Evolutionary conservation across 92 coral and sea anemone genomes (phyloP), one percentile per base, ranked within the genome.

Genomic region (Plumapathes pennacea): DNA sequence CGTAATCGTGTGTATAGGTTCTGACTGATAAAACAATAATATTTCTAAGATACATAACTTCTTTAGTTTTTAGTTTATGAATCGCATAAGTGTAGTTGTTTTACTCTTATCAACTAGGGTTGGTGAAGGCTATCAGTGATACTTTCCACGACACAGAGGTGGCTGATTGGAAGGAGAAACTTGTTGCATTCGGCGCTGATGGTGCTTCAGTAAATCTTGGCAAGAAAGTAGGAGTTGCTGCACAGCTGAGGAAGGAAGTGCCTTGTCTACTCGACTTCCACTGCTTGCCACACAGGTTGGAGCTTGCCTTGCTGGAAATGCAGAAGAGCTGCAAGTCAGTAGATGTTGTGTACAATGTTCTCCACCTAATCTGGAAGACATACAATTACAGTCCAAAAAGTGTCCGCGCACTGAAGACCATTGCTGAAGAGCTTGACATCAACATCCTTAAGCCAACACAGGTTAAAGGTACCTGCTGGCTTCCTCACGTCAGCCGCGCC

Each of bases 401-500:
- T 43, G 54, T 49, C 34, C 30, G 71, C 15, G 50, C 61, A n/a
- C 79, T 60, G 1, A 39, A 50, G 24, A 26, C 69, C 25, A 71
- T 71, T 13, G 71, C 71, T 19, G 50, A 41, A 4, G 69, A 70
- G 56, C 68, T 70, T 21, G 25, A 36, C 3, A 27, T 60, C 18
- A 49, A 61, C 51, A 61, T 71, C 46, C 44, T 46, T n/a, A 59
- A 70, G 32, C 78, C 70, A 14, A 25, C 71, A 19, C 70, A 71
- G 21, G 78, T 42, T 3, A 71, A 51, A 10, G 78, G 78, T 17
- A 71, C 78, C 30, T 23, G 63, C 50, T 71, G 78, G 78, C 69
- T 71, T 15, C 78, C 78, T 4, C 78, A 71, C 32, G 51, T 70
- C 15, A 70, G 51, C 33, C 39, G 69, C 3, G 77, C 69, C 0